Conservation (phyloP, 2,888 invertebrate species). For the Amiota mariae region DNA sequence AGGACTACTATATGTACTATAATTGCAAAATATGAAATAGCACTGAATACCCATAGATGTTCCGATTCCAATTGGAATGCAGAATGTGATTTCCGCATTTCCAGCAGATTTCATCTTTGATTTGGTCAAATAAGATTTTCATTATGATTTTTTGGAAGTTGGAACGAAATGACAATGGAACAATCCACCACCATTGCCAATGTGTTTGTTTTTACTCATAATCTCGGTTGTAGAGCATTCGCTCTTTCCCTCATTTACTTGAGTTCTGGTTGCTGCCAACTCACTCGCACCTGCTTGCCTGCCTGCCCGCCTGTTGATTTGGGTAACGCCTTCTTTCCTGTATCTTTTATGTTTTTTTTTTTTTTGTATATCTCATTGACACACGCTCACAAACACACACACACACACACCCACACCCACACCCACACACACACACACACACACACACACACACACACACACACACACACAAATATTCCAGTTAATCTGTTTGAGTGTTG, state of each 20-base stretch:
- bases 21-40: neutral
- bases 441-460: neutral
- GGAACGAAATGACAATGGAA: constrained; percentile 29
- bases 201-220: constrained; percentile 18
- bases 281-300: constrained; percentile 14
- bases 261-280: neutral
- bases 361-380: neutral
- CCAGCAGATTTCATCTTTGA: constrained; percentile 16
- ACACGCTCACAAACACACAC: constrained; percentile 1
- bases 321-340: constrained; percentile 59
- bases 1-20: neutral
- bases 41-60: neutral
- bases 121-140: constrained; percentile 7
- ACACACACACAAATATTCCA: constrained; percentile 11
- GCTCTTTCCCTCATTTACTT: neutral
- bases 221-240: neutral
- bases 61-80: constrained; percentile 4
- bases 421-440: neutral
- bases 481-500: constrained; percentile 1
- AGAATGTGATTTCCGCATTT: neutral
- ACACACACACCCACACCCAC: neutral
- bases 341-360: constrained; percentile 45
- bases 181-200: constrained; percentile 57
- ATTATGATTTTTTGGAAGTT: neutral
- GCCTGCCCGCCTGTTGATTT: constrained; percentile 53